Conservation (phyloP, 2,797 vertebrate species). For the Kryptopterus vitreolus region DNA sequence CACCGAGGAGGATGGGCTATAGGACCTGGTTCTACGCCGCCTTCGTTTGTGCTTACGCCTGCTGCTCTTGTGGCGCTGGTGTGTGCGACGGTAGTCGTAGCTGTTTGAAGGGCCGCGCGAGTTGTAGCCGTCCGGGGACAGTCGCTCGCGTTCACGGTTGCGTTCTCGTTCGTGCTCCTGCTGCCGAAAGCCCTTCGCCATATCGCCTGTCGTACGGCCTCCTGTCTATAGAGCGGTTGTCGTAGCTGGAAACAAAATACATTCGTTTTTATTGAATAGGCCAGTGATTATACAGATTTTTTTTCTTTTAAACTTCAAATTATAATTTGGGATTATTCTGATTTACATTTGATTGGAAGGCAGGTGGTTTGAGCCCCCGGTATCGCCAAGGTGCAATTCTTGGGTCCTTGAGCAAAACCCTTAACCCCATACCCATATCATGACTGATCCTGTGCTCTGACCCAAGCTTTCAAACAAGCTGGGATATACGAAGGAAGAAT, state of each 20-base stretch:
- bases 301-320: no score
- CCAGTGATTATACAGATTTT: no score
- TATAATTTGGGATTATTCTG: no score
- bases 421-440: no score
- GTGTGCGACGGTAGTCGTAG: conserved; percentile 84
- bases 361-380: no score
- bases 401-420: no score
- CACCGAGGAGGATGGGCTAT: conserved; percentile 98
- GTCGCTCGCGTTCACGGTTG: conserved; percentile 76
- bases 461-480: no score
- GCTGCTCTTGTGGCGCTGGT: conserved; percentile 89
- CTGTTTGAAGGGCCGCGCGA: conserved; percentile 79
- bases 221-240: conserved; percentile 85
- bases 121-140: conserved; percentile 80
- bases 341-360: no score
- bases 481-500: no score
- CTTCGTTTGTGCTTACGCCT: conserved; percentile 96
- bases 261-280: neutral
- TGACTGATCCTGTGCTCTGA: no score
- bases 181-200: conserved; percentile 86
- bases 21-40: conserved; percentile 94
- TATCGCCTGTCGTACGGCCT: conserved; percentile 85
- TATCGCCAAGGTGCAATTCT: no score
- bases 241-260: conserved; percentile 74
- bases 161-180: conserved; percentile 82